Evolutionary conservation across 2,113 vertebrate species (phyloP), one percentile per base, ranked within the genome.

Genomic region (Megaceryle torquata): DNA sequence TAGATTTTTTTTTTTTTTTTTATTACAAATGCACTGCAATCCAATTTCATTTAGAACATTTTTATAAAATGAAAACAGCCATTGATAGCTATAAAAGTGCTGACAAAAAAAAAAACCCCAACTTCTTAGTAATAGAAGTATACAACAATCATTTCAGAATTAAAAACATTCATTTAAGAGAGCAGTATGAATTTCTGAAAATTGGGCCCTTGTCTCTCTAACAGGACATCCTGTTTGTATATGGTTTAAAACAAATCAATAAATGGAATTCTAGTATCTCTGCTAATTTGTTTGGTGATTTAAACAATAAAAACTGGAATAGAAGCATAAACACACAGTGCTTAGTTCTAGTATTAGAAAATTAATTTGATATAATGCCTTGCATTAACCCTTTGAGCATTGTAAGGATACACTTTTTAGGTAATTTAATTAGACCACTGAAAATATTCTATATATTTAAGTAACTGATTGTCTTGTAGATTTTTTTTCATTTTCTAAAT

Each of bases 341-440:
- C 97, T 98, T 98, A 97, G 95, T 97, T 98, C 97, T 98, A 98
- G 96, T 97, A 81, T 93, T 98, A 98, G 96, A 95, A 95, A 96
- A 95, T 96, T 97, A 94, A 97, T 98, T 98, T 97, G 84, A 96
- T 97, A 96, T 98, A 98, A 98, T 97, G 96, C 97, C 97, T 98
- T 98, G 98, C 94, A 97, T 98, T 98, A 98, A 98, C 98, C 98
- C 98, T 98, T 98, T 98, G 98, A 98, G 98, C 98, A 98, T 98
- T 98, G 98, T 98, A 97, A 98, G 92, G n/a, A n/a, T n/a, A n/a
- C n/a, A n/a, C 95, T 95, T 98, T 98, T 97, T 91, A 97, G 94
- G 89, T 97, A 90, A 95, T 96, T 97, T 97, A 88, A 77, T 87
- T 97, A 97, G 93, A n/a, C n/a, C n/a, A n/a, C n/a, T n/a, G n/a